phyloP scores from a whole-genome alignment of 2,113 vertebrate species.

The Amazona vittata region DNA sequence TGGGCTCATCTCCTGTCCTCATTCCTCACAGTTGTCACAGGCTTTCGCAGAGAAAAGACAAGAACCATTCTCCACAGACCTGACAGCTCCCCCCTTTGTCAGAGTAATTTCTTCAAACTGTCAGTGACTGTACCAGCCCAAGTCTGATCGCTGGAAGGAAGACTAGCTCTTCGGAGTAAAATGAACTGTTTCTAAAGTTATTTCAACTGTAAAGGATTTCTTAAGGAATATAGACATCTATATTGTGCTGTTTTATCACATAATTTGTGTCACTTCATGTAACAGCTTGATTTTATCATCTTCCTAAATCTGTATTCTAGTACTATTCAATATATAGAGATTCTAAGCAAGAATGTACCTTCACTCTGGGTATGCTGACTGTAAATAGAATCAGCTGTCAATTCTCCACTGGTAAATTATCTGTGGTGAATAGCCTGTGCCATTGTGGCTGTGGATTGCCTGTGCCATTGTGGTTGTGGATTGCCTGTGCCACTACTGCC shows the following conservation, averaged over 20 bases:
- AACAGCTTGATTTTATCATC: neutral
- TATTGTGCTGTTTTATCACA: neutral
- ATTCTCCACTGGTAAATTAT: neutral
- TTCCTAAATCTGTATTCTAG: neutral
- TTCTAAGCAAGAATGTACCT: neutral
- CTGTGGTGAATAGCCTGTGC: neutral
- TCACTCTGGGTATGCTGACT: neutral
- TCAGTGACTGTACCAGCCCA: neutral
- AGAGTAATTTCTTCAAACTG: neutral
- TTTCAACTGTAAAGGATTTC: neutral
- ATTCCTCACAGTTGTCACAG: neutral
- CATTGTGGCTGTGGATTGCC: neutral
- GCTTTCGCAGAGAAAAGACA: neutral
- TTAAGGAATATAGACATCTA: neutral
- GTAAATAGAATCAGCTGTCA: neutral
- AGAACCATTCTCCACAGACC: neutral
- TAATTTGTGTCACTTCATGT: neutral
- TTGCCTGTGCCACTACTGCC: too few species aligned
- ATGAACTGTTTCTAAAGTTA: neutral
- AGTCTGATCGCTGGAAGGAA: neutral
- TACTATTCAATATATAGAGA: neutral
- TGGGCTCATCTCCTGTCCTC: neutral
- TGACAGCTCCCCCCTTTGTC: constrained; percentile 6
- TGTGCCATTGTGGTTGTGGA: neutral
- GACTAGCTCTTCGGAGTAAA: neutral